phyloP scores from a whole-genome alignment of 2,888 invertebrate species.

The Dioctria linearis region DNA sequence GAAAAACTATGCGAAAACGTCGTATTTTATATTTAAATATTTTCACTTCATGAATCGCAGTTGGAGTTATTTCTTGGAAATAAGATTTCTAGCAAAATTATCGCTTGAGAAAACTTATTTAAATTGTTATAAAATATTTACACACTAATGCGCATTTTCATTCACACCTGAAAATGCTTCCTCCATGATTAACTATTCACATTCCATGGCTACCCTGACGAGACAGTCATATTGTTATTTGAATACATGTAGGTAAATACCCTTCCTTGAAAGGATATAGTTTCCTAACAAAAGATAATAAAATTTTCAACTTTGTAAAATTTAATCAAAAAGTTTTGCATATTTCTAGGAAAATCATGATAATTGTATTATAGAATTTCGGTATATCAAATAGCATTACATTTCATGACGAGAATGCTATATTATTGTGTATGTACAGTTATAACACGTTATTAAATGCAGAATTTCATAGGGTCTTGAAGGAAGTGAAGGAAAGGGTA shows the following conservation, averaged over 20 bases:
- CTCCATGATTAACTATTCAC: too few relatives aligned
- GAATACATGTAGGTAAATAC: neutral
- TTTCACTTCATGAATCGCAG: too few relatives aligned
- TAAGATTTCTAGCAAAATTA: too few relatives aligned
- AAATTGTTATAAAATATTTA: too few relatives aligned
- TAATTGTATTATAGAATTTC: conserved; percentile 54
- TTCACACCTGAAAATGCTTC: too few relatives aligned
- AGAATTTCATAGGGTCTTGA: neutral
- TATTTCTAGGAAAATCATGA: conserved; percentile 53
- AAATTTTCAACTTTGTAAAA: conserved; percentile 19
- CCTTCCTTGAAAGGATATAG: neutral
- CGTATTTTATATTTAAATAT: too few relatives aligned
- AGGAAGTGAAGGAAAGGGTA: conserved; percentile 2
- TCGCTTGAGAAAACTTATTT: too few relatives aligned
- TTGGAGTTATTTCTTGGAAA: too few relatives aligned
- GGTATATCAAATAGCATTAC: conserved; percentile 34
- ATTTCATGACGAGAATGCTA: neutral
- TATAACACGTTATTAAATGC: neutral
- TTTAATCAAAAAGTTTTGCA: conserved; percentile 55
- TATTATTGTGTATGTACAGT: conserved; percentile 4
- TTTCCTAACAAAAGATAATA: neutral
- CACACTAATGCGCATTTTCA: too few relatives aligned
- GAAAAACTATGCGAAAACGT: too few relatives aligned
- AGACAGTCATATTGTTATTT: too few relatives aligned
- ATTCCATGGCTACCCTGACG: too few relatives aligned